Conservation (phyloP, 2,113 vertebrate species). For the Cinclus mexicanus region DNA sequence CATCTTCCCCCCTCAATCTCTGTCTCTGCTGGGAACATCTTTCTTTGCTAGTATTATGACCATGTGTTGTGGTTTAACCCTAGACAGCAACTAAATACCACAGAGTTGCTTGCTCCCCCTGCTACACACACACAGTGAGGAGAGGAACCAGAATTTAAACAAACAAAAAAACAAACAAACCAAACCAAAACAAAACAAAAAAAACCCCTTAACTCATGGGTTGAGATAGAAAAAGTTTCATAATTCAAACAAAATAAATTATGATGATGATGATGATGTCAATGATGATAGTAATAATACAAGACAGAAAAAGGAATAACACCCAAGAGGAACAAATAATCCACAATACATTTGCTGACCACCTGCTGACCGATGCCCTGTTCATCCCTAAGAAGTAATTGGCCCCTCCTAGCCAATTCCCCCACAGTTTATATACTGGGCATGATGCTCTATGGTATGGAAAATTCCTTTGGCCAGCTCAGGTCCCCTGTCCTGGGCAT, state of each 20-base stretch:
- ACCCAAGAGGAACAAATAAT: background rate
- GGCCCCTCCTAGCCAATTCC: background rate
- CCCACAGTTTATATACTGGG: background rate
- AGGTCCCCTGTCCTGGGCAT: background rate
- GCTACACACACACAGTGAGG: background rate
- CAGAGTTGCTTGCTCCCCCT: accelerated
- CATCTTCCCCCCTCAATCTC: background rate
- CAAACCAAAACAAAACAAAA: background rate
- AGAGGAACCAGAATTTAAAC: background rate
- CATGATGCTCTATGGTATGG: background rate
- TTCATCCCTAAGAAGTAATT: background rate
- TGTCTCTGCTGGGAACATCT: background rate
- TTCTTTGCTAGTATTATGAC: background rate
- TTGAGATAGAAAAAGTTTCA: background rate
- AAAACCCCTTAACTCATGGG: background rate
- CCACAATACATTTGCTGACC: background rate
- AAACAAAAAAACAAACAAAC: no score
- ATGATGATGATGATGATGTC: background rate
- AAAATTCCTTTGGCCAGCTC: background rate
- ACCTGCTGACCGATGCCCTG: background rate
- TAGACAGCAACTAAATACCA: background rate
- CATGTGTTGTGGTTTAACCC: background rate
- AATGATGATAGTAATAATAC: background rate
- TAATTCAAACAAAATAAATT: background rate
- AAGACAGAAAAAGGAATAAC: background rate